Evolutionary conservation across 2,113 vertebrate genomes (phyloP).

Genomic region (Anarhynchus alexandrinus): DNA sequence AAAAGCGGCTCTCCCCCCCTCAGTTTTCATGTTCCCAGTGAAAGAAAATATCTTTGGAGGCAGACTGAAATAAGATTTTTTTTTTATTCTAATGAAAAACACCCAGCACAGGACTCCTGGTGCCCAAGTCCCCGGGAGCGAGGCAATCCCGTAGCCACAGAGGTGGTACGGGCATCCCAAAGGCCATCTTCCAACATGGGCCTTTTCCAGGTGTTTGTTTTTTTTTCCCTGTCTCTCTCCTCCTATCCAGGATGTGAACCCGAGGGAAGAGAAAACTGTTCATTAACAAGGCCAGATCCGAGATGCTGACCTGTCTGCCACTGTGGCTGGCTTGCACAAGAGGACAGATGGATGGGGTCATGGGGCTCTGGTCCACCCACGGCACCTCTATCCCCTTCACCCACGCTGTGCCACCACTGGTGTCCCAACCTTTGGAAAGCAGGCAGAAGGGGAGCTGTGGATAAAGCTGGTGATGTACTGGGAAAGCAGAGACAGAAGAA

Average conservation of each 20-base stretch:
- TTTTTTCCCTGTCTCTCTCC: background rate
- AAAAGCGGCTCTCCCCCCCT: background rate
- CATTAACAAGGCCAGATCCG: accelerated
- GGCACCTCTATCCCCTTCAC: background rate
- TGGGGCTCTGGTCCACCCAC: too few species aligned
- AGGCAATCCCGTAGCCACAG: background rate
- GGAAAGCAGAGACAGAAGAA: background rate
- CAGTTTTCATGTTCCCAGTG: background rate
- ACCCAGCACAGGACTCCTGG: background rate
- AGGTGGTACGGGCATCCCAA: background rate
- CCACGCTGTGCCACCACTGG: accelerated
- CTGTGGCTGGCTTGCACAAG: background rate
- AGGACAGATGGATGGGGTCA: background rate
- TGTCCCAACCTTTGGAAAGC: background rate
- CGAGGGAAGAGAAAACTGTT: background rate
- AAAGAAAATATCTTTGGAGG: background rate
- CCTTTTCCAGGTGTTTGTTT: background rate
- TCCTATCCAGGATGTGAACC: background rate
- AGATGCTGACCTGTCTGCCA: background rate
- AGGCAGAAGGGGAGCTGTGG: background rate
- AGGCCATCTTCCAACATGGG: background rate
- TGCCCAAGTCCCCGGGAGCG: accelerated
- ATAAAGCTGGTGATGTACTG: background rate
- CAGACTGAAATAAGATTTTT: background rate
- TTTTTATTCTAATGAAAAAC: background rate